Base-by-base conservation (phyloP, 2,797 vertebrate species). In the Gila robusta region DNA sequence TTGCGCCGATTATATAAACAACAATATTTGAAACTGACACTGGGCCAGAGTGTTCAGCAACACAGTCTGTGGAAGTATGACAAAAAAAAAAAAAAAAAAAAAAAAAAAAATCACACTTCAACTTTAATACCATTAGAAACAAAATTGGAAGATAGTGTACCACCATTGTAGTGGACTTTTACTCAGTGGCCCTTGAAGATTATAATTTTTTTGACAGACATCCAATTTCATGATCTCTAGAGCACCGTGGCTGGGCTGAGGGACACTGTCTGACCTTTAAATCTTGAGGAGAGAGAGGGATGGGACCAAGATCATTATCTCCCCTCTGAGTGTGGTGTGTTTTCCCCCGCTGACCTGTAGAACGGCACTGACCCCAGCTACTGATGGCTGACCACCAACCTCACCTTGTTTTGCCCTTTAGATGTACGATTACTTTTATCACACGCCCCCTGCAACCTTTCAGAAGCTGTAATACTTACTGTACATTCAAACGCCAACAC, bases 351-450 rank as follows among this genome's bases (percentile, higher is more conserved):
- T 84, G 59, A 83, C 82, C 59, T 77, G 72, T 67, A 54, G 5
- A 76, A 76, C 2, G 16, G 5, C 21, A 54, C 84, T 72, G 77
- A 80, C 69, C 77, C 7, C 28, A 26, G 64, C 39, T 47, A 16
- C 52, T 62, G 19, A 47, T 47, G 52, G 52, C 39, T 70, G 67
- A 62, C 83, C 83, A 47, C 66, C 49, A 72, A 72, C 76, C 71
- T 59, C 67, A 85, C 52, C 76, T 80, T 85, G 19, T 72, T 72
- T 85, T 85, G 39, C 67, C 83, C 67, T 49, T 85, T 64, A 72
- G 77, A 85, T 85, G 54, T 64, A 80, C 2, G 39, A 62, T 80
- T 52, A 72, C 84, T 80, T 83, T 78, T 66, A 64, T 72, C 21
- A 39, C 21, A 85, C 3, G 19, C 39, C 73, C 59, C n/a, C 8